These are phyloP conservation scores for Pseudococcus viburni DNA, from an alignment of 2,888 invertebrate species.

Conservation along the genomic window DNA sequence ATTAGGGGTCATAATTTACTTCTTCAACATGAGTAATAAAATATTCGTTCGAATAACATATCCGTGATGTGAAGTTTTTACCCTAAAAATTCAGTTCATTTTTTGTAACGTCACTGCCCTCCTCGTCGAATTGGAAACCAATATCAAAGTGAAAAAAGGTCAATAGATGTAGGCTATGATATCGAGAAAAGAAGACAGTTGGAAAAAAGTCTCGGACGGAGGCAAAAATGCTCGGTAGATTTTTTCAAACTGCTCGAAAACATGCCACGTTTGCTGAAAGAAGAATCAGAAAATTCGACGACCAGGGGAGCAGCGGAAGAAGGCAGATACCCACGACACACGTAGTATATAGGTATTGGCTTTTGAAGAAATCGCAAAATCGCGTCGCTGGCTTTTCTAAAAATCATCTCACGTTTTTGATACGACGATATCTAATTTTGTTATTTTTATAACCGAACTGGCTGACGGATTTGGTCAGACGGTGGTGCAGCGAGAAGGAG, in stretches of 20 bases:
- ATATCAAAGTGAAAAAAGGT: no score
- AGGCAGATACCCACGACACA: background rate
- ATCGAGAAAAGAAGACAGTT: background rate
- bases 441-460: conserved; percentile 64
- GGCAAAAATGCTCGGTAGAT: background rate
- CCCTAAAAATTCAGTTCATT: no score
- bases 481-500: background rate
- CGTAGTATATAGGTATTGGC: background rate
- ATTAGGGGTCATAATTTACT: no score
- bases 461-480: conserved; percentile 45
- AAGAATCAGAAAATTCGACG: no score
- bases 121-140: no score
- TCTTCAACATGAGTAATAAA: no score
- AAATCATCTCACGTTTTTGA: conserved; percentile 60
- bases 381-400: background rate
- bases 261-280: background rate
- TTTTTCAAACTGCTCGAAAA: background rate
- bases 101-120: no score
- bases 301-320: no score
- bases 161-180: background rate
- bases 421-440: conserved; percentile 62
- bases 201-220: conserved; percentile 13
- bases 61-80: no score
- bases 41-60: no score
- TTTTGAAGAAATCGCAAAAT: conserved; percentile 5